phyloP scores from a whole-genome alignment of 2,113 vertebrate genomes.

The Lanius ludovicianus region DNA sequence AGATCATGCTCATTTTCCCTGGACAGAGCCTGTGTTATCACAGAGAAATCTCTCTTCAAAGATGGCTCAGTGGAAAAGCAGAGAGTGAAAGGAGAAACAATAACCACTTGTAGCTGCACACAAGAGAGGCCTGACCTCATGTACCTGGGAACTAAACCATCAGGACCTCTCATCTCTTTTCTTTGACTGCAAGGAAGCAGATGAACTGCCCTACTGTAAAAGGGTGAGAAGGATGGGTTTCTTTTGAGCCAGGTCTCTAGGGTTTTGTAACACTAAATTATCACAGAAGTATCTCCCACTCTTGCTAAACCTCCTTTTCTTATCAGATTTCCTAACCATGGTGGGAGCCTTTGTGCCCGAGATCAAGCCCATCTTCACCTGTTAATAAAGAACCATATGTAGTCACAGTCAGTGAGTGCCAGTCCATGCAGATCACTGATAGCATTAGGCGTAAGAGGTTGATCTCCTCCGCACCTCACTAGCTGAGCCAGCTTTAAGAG shows the following conservation, averaged over 20 bases:
- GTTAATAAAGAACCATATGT: not conserved
- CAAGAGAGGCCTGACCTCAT: not conserved
- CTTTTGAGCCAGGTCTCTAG: not conserved
- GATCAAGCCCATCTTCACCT: not conserved
- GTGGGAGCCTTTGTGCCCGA: not conserved
- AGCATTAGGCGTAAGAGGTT: not conserved
- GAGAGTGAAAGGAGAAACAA: not conserved
- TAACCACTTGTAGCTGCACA: not conserved
- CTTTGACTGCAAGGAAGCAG: not conserved
- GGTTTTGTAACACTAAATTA: not conserved
- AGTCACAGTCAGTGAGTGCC: not conserved
- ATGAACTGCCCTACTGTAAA: not conserved
- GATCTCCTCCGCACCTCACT: not conserved
- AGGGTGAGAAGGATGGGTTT: not conserved
- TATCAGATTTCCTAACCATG: not conserved
- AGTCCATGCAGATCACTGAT: not conserved
- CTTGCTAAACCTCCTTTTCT: not conserved
- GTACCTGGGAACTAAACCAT: not conserved
- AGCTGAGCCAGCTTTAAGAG: not conserved
- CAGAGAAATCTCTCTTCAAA: not conserved
- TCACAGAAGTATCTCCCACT: not conserved
- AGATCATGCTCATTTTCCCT: not conserved
- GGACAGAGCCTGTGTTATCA: not conserved
- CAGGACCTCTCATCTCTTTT: not conserved
- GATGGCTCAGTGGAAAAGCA: not conserved